Conservation (phyloP, 1,140 invertebrate genomes). For the Rhagoletis zephyria region DNA sequence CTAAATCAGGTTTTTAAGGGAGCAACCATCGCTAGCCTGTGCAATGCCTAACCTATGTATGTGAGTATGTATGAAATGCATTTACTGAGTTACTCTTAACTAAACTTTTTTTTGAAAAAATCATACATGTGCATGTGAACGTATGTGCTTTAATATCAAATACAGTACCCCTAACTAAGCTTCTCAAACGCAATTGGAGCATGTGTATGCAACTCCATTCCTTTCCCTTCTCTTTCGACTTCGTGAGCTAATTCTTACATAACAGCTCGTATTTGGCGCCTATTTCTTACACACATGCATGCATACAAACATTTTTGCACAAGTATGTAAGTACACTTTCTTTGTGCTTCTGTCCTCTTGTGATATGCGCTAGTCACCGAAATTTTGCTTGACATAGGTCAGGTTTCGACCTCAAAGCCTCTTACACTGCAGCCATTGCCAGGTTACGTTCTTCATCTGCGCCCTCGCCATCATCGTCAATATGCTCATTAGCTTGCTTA, state of each 20-base stretch:
- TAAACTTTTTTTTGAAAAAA: not conserved
- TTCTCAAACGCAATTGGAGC: constrained; percentile 36
- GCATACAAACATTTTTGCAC: not conserved
- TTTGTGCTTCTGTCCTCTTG: not conserved
- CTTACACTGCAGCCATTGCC: not conserved
- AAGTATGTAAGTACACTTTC: not conserved
- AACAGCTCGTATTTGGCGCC: not conserved
- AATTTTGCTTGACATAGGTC: constrained; percentile 69
- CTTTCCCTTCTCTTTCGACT: not conserved
- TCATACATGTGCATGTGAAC: not conserved
- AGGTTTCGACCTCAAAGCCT: constrained; percentile 57
- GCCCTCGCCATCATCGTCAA: not conserved
- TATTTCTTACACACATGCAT: not conserved
- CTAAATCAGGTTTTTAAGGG: no score
- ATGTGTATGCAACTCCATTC: not conserved
- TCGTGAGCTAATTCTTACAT: constrained; percentile 1
- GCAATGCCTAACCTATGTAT: no score
- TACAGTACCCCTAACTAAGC: not conserved
- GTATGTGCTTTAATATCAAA: not conserved
- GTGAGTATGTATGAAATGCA: no score
- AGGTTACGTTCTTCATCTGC: not conserved
- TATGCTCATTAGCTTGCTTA: not conserved
- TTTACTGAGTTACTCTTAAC: not conserved
- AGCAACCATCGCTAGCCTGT: no score
- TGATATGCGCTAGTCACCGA: constrained; percentile 61